A percentile compares a stretch with the other conserved stretches of the same genome.
Evolutionary conservation across 2,113 vertebrate species (phyloP).

Genomic region (Tetrax tetrax): DNA sequence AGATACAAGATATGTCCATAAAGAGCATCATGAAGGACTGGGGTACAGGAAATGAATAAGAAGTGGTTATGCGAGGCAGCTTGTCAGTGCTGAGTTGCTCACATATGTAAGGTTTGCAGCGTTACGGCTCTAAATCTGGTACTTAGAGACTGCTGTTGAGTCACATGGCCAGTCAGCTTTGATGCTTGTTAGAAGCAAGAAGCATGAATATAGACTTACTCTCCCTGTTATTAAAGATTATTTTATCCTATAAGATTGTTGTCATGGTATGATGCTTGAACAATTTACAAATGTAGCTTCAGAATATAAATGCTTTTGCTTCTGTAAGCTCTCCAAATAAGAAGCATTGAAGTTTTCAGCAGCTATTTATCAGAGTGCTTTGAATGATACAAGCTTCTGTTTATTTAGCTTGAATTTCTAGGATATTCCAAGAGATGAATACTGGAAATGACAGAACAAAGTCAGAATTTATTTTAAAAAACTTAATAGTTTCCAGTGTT

Average conservation of each 20-base stretch:
- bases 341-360: constrained; percentile 16
- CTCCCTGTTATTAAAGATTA: constrained; percentile 53
- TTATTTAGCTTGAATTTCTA: constrained; percentile 33
- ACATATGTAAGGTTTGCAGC: neutral
- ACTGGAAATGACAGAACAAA: neutral
- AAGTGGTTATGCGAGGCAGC: neutral
- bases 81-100: neutral
- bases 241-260: constrained; percentile 52
- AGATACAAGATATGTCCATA: neutral
- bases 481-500: neutral
- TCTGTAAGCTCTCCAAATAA: constrained; percentile 23
- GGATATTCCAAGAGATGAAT: neutral
- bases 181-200: constrained; percentile 37
- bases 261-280: neutral
- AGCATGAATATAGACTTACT: constrained; percentile 28
- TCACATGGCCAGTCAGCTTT: neutral
- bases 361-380: constrained; percentile 26
- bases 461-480: neutral
- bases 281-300: constrained; percentile 25
- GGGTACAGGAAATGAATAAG: neutral
- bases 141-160: neutral
- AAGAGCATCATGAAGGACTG: neutral
- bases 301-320: constrained; percentile 15
- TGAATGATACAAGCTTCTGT: constrained; percentile 9
- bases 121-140: neutral